A percentile compares a stretch with the other conserved stretches of the same genome.
These are phyloP conservation scores for Parotia lawesii DNA, from an alignment of 2,113 vertebrate genomes.

Conservation along the genomic window DNA sequence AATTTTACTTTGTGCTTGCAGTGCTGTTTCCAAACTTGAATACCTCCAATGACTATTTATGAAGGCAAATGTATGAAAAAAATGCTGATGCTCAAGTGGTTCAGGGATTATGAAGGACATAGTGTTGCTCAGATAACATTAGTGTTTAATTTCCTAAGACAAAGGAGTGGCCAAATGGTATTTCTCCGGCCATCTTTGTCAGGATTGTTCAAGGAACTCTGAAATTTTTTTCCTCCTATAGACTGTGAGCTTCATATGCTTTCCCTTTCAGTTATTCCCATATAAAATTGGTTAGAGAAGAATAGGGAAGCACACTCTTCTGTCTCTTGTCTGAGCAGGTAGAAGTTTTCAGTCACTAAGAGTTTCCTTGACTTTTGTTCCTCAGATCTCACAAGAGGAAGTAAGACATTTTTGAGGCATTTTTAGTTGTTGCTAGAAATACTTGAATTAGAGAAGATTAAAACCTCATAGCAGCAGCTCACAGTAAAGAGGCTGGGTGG, in stretches of 20 bases:
- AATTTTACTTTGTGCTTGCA: background rate
- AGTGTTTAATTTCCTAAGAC: background rate
- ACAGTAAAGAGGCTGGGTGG: background rate
- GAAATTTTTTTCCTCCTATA: background rate
- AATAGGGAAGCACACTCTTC: background rate
- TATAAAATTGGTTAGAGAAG: background rate
- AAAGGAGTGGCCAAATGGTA: background rate
- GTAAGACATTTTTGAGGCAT: background rate
- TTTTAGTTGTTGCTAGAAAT: background rate
- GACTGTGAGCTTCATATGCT: background rate
- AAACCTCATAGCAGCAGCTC: background rate
- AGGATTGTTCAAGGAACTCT: background rate
- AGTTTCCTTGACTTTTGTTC: background rate
- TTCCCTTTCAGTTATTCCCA: background rate
- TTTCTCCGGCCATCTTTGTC: background rate
- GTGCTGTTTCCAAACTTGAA: background rate
- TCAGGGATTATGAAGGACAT: background rate
- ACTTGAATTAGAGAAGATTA: background rate
- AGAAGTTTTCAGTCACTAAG: background rate
- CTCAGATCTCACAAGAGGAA: background rate
- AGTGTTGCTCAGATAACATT: background rate
- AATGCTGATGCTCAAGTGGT: background rate
- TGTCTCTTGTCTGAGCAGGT: background rate
- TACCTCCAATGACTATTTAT: background rate
- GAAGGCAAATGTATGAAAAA: background rate